Base-by-base conservation (phyloP, 2,797 vertebrate genomes). In the Aplochiton taeniatus region DNA sequence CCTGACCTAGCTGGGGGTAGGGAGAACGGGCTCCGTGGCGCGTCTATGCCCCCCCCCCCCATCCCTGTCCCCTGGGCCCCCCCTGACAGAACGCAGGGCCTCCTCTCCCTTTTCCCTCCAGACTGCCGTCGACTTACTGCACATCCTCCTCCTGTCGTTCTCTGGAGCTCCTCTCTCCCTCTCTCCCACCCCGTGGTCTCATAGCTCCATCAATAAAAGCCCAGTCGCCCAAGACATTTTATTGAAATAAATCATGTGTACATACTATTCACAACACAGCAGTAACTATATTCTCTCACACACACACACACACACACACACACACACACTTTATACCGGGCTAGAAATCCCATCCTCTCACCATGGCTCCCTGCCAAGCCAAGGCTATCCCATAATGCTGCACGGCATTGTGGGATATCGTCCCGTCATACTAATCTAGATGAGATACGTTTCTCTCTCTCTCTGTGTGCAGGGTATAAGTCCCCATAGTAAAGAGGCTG, bases 271-370 rank as follows among this genome's bases (percentile, higher is more conserved):
- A 48, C 46, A 48, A 8, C 46, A 48, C 46, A 11, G 46, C 10
- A 31, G 31, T 16, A 59, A n/a, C 10, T 16, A 46, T 41, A 74
- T 73, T 68, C 63, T 54, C 64, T 59, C 11, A 55, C 12, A 8
- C 51, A 17, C 16, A 54, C 59, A 65, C 63, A 57, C 63, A 56
- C 52, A 54, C 51, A 49, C 66, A 53, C 62, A 43, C 59, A 61
- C 54, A 61, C 50, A 41, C 58, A 58, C 48, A 20, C 11, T 12
- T 12, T 11, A 48, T 14, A 4, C 47, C 11, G 14, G 47, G 11
- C 47, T 1, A 58, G 41, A 44, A n/a, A 31, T 43, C 31, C 41
- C 42, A 18, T 45, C 11, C 7, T 17, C n/a, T 51, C 60, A 8
- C 20, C 48, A 51, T 51, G 48, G 48, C 31, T 4, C 9, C 41